phyloP scores from a whole-genome alignment of 1,140 invertebrate genomes.

The Rhopalosiphum padi region DNA sequence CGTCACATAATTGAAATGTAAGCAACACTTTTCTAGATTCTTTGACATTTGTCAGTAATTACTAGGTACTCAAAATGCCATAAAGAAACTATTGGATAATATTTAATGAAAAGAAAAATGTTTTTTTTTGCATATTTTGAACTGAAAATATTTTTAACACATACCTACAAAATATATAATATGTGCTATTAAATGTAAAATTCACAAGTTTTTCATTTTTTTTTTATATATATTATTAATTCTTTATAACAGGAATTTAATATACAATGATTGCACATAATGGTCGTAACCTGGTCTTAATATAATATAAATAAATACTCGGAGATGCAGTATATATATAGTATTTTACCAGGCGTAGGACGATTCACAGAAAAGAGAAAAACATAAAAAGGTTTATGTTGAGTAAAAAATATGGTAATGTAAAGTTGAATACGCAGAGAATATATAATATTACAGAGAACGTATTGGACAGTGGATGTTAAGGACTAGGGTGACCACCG shows the following conservation, averaged over 20 bases:
- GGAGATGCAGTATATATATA: neutral
- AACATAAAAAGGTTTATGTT: neutral
- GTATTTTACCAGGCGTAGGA: neutral
- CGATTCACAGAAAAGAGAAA: neutral
- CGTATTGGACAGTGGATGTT: neutral
- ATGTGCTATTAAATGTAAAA: neutral
- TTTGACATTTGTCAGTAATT: too few species aligned
- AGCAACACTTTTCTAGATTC: neutral
- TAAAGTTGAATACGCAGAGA: neutral
- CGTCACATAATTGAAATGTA: neutral
- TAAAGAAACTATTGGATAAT: neutral
- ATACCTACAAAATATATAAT: neutral
- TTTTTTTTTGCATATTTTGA: neutral
- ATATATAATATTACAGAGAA: conserved; percentile 5
- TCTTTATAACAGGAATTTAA: neutral
- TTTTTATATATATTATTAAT: neutral
- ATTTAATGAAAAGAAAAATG: neutral
- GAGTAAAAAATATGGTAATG: neutral
- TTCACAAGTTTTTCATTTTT: neutral
- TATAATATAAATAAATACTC: neutral
- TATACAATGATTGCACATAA: neutral
- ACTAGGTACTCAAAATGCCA: neutral
- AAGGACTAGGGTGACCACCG: neutral
- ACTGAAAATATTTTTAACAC: neutral
- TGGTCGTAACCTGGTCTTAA: neutral